A percentile compares a stretch with the other conserved stretches of the same genome.
Conservation (phyloP, 2,888 invertebrate species). For the Octonoba sinensis region DNA sequence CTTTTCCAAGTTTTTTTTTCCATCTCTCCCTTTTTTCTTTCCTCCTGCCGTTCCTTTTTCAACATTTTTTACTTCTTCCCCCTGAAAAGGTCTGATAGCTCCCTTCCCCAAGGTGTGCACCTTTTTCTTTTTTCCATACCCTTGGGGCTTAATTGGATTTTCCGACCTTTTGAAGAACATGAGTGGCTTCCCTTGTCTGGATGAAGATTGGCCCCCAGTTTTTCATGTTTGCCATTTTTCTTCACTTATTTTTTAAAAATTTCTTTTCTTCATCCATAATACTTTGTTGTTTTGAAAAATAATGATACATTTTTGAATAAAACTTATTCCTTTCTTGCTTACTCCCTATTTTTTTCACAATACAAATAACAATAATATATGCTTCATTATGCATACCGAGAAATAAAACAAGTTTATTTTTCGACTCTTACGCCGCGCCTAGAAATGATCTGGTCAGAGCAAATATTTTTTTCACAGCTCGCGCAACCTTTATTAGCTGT, state of each 20-base stretch:
- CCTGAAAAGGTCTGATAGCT: not conserved
- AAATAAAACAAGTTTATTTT: too few species aligned
- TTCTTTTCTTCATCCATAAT: conserved; percentile 8
- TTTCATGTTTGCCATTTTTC: conserved; percentile 25
- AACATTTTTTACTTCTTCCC: conserved; percentile 17
- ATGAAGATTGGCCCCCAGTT: conserved; percentile 28
- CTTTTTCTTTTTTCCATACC: conserved; percentile 13
- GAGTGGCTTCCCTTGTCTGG: conserved; percentile 58
- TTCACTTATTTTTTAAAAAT: not conserved
- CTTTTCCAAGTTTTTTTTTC: conserved; percentile 7
- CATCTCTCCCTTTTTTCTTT: not conserved
- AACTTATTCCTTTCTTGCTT: not conserved
- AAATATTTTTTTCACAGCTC: too few species aligned
- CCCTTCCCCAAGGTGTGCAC: not conserved
- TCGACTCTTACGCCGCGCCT: too few species aligned
- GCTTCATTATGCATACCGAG: too few species aligned
- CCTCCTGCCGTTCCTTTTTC: conserved; percentile 12
- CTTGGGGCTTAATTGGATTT: conserved; percentile 59
- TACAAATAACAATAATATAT: too few species aligned
- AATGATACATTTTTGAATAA: too few species aligned
- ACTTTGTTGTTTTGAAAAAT: not conserved
- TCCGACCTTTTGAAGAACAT: conserved; percentile 45
- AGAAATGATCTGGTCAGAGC: too few species aligned
- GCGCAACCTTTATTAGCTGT: too few species aligned
- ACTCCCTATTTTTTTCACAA: not conserved